Evolutionary conservation across 1,140 invertebrate species (phyloP), one percentile per base, ranked within the genome.

Genomic region (Drosophila hydei): DNA sequence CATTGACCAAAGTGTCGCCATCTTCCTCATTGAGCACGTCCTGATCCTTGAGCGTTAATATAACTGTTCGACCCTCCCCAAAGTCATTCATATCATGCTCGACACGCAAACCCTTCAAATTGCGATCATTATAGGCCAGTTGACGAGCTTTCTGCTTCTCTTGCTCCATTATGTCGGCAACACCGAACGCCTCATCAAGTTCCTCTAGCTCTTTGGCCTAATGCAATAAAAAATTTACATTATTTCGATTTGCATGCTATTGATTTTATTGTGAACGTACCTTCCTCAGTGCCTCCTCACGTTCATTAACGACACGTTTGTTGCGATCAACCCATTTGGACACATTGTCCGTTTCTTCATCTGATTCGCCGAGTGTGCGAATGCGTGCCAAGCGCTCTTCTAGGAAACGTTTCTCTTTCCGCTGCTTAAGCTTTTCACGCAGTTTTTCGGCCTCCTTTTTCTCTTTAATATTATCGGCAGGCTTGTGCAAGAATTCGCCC

Each of bases 1-100:
- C 97, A 93, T 99, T 99, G 19, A 99, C 95, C 19, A 99, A 93
- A 12, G 97, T 95, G 93, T 99, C 99, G 3, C 94, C 94, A 54
- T 96, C 95, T 51, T 98, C 96, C 68, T 98, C 96, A 72, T 98
- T 96, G 25, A 99, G 93, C 21, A 99, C 95, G 83, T 94, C 96
- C 92, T 96, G 95, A 93, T 99, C 99, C 92, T 99, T 96, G 16
- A 99, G 92, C 0, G 99, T 99, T 64, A 99, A 93, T 72, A 99
- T 95, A 3, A 98, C 94, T 59, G 95, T 94, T 80, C 94, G 94
- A 19, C 97, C 98, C 92, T 99, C 98, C 9, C 93, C 93, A 92
- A 99, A 96, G 72, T 92, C 92, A 92, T 96, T 94, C 72, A 96
- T 87, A 81, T 96, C 94, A 92, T 99, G 98, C 69, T 97, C 95